Percentiles rank a stretch among this genome's conserved stretches.
These are phyloP conservation scores for Tetramorium bicarinatum DNA, from an alignment of 2,888 invertebrate species.

Conservation along the genomic window DNA sequence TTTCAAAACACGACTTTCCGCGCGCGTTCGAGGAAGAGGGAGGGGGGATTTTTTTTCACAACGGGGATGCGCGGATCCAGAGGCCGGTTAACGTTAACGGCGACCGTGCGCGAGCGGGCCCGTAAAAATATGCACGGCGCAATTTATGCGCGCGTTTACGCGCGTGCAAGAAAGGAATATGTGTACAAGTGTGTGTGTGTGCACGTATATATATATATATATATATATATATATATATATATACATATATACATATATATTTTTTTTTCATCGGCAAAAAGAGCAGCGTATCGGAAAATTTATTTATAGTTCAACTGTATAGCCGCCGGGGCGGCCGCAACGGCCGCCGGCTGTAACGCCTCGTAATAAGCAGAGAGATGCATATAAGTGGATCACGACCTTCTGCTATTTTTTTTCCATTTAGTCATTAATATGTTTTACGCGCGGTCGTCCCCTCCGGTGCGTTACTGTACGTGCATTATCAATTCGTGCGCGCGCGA, in stretches of 20 bases:
- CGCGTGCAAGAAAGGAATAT: slow-evolving; percentile 20
- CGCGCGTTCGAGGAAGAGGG: neutral
- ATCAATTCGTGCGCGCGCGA: slow-evolving; percentile 1
- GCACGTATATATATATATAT: neutral
- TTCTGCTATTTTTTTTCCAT: slow-evolving; percentile 56
- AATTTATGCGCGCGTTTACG: slow-evolving; percentile 36
- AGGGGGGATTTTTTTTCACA: neutral
- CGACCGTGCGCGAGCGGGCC: neutral
- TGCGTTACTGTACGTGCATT: neutral
- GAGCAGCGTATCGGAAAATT: slow-evolving; percentile 71
- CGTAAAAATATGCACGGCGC: slow-evolving; percentile 40
- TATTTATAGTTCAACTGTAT: slow-evolving; percentile 68
- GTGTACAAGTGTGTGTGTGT: neutral
- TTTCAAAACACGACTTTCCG: slow-evolving; percentile 26
- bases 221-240: no score
- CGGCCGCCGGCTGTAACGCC: slow-evolving; percentile 50
- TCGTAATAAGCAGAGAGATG: slow-evolving; percentile 59
- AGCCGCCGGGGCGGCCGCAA: slow-evolving; percentile 47
- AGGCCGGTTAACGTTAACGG: slow-evolving; percentile 21
- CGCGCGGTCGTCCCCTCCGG: neutral
- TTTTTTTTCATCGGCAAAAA: slow-evolving; percentile 55
- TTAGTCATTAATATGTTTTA: slow-evolving; percentile 28
- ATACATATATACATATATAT: neutral
- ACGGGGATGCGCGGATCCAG: neutral
- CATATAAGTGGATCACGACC: slow-evolving; percentile 60